These are phyloP conservation scores for Drosophila saltans DNA, from an alignment of 1,140 invertebrate species.

Conservation along the genomic window DNA sequence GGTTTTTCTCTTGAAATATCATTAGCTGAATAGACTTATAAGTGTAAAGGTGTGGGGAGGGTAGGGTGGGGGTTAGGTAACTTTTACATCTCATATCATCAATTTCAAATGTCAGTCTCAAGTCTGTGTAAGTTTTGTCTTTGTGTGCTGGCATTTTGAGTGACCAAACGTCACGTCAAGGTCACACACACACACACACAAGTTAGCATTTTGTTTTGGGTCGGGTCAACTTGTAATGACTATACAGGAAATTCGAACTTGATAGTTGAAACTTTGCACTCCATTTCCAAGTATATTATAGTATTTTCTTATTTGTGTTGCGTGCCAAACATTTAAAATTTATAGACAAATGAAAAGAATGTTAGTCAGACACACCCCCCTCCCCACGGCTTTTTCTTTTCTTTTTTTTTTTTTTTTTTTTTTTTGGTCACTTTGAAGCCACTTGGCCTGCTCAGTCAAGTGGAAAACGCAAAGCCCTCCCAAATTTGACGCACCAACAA, in stretches of 20 bases:
- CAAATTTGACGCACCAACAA: not conserved
- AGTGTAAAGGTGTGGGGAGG: no score
- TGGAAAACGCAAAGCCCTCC: constrained; percentile 41
- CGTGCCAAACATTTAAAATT: constrained; percentile 58
- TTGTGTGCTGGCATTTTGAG: constrained; percentile 42
- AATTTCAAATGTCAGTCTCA: constrained; percentile 1
- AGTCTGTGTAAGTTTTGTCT: not conserved
- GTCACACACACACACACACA: constrained; percentile 36
- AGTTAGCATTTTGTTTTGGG: not conserved
- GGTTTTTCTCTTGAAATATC: not conserved
- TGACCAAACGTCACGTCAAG: constrained; percentile 41
- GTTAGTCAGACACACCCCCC: not conserved
- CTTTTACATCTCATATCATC: not conserved
- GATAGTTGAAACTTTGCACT: constrained; percentile 34
- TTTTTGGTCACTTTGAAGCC: constrained; percentile 20
- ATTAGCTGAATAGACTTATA: not conserved
- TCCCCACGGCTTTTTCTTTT: no score
- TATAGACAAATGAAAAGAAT: constrained; percentile 41
- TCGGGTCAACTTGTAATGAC: constrained; percentile 20
- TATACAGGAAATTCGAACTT: constrained; percentile 33
- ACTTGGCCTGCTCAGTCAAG: constrained; percentile 55
- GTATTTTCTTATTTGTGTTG: constrained; percentile 45
- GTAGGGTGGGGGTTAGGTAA: not conserved
- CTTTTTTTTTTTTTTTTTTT: no score
- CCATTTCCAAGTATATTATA: constrained; percentile 6